Evolutionary conservation across 2,888 invertebrate species (phyloP).

Genomic region (Cephus rjabovi): DNA sequence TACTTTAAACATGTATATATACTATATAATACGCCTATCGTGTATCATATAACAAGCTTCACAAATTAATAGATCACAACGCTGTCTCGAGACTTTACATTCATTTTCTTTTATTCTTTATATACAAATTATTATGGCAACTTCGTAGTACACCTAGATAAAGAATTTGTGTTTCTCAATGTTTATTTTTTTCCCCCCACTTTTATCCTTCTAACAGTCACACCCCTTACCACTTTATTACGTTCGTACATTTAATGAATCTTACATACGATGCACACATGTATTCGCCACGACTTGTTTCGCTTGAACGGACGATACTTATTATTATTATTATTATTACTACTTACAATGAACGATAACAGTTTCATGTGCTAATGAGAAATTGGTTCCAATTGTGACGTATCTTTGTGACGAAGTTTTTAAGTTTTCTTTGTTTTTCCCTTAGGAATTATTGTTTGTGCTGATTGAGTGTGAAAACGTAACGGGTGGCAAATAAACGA

Average conservation of each 20-base stretch:
- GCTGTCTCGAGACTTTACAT: neutral
- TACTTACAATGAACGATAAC: neutral
- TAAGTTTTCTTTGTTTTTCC: too few relatives aligned
- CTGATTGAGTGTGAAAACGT: too few relatives aligned
- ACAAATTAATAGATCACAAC: neutral
- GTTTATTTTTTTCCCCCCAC: neutral
- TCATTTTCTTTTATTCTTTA: neutral
- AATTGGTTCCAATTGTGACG: neutral
- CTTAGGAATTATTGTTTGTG: too few relatives aligned
- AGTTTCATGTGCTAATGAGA: neutral
- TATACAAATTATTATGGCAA: slow-evolving; percentile 25
- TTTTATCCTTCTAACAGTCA: too few relatives aligned
- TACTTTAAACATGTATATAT: too few relatives aligned
- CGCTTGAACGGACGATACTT: neutral
- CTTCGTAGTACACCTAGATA: neutral
- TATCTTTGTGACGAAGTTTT: too few relatives aligned
- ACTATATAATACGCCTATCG: neutral
- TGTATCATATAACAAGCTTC: neutral
- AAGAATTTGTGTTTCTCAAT: neutral
- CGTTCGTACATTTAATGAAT: neutral
- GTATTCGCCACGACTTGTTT: neutral
- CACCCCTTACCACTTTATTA: too few relatives aligned
- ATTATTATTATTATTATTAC: neutral
- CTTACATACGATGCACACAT: neutral
- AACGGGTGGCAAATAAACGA: too few relatives aligned